Percentiles rank a stretch among this genome's conserved stretches.
These are phyloP conservation scores for Platysteira castanea DNA, from an alignment of 2,113 vertebrate species.

Conservation along the genomic window DNA sequence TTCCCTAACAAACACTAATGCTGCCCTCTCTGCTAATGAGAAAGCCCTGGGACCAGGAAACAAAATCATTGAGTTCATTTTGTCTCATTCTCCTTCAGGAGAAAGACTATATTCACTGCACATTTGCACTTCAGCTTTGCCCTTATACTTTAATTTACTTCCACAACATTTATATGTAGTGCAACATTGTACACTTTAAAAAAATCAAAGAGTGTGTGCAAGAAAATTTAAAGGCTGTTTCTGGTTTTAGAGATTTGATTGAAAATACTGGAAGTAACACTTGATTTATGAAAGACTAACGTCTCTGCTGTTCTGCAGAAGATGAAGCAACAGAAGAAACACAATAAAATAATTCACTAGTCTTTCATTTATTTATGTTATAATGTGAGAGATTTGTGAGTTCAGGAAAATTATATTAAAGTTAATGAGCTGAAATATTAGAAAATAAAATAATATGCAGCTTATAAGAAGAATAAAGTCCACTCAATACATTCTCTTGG, in stretches of 20 bases:
- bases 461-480: background rate
- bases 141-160: background rate
- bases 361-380: background rate
- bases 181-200: background rate
- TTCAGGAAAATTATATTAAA: background rate
- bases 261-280: background rate
- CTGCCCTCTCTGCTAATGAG: background rate
- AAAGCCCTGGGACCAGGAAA: background rate
- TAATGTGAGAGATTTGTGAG: background rate
- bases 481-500: background rate
- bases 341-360: background rate
- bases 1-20: background rate
- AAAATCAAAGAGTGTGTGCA: accelerated
- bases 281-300: background rate
- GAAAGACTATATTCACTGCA: background rate
- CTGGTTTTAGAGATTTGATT: background rate
- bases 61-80: background rate
- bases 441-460: background rate
- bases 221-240: background rate
- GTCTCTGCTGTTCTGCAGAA: background rate
- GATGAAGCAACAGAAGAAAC: background rate
- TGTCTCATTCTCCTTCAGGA: background rate
- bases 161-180: background rate
- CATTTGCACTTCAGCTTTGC: background rate
- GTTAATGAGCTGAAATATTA: background rate